A percentile compares a stretch with the other conserved stretches of the same genome.
These are phyloP conservation scores for Vireo altiloquus DNA, from an alignment of 2,113 vertebrate species.

Conservation along the genomic window DNA sequence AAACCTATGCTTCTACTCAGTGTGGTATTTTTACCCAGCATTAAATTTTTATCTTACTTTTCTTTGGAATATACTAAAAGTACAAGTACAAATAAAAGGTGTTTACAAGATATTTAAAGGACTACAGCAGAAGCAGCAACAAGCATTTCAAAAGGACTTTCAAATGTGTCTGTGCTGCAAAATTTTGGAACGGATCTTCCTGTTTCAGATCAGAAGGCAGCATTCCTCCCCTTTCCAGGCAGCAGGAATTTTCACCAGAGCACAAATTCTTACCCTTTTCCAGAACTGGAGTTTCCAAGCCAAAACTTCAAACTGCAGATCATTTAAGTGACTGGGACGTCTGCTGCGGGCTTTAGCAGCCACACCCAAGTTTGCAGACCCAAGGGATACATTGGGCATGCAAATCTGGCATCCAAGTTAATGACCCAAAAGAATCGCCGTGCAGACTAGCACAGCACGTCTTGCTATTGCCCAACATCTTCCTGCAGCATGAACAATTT, in stretches of 20 bases:
- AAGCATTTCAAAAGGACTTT: background rate
- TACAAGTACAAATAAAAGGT: background rate
- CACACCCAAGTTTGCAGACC: background rate
- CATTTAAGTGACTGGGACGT: background rate
- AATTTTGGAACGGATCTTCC: background rate
- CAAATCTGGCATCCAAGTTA: background rate
- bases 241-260: background rate
- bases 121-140: background rate
- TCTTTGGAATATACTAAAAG: background rate
- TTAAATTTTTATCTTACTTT: background rate
- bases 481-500: background rate
- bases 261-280: background rate
- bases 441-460: background rate
- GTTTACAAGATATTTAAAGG: background rate
- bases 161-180: rapidly evolving
- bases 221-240: background rate
- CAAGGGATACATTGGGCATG: background rate
- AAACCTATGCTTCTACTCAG: background rate
- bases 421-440: background rate
- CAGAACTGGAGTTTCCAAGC: background rate
- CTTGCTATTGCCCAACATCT: background rate
- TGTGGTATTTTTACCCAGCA: background rate
- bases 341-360: background rate
- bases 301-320: background rate
- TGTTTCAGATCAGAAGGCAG: background rate